Percentiles rank a stretch among this genome's conserved stretches.
Conservation (phyloP, 2,888 invertebrate genomes). For the Caenorhabditis afra region DNA sequence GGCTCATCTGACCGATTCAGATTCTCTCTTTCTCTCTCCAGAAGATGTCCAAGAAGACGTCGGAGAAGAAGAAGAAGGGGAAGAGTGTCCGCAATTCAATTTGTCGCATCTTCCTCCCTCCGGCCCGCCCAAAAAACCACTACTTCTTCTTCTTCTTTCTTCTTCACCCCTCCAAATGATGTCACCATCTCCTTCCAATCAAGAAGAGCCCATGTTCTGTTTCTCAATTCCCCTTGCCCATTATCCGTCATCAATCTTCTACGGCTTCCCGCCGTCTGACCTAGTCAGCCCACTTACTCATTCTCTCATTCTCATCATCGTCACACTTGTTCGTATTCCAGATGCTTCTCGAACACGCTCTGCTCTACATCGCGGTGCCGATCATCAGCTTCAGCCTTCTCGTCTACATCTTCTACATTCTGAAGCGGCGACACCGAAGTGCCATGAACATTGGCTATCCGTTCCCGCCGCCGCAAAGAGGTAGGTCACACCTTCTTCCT, state of each 20-base stretch:
- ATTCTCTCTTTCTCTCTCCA: too few relatives aligned
- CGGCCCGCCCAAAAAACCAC: neutral
- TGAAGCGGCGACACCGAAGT: constrained; percentile 51
- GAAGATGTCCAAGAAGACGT: too few relatives aligned
- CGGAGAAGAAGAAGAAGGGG: too few relatives aligned
- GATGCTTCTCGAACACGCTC: constrained; percentile 62
- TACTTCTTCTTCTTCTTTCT: constrained; percentile 10
- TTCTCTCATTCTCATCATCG: too few relatives aligned
- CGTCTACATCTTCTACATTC: constrained; percentile 56
- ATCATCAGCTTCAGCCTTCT: constrained; percentile 50
- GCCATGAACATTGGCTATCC: constrained; percentile 49
- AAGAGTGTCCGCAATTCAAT: constrained; percentile 16
- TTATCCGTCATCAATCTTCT: constrained; percentile 10
- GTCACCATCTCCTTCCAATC: constrained; percentile 4
- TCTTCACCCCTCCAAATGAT: constrained; percentile 11
- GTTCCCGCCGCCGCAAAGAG: constrained; percentile 48
- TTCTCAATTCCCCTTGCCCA: neutral
- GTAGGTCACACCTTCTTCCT: too few relatives aligned
- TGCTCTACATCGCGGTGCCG: constrained; percentile 58
- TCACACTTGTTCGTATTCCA: constrained; percentile 40
- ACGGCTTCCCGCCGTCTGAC: neutral
- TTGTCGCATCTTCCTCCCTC: neutral
- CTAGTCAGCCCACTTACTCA: neutral
- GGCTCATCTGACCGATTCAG: too few relatives aligned
- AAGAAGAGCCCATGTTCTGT: neutral